phyloP scores from a whole-genome alignment of 2,113 vertebrate genomes.

The Chionis minor region DNA sequence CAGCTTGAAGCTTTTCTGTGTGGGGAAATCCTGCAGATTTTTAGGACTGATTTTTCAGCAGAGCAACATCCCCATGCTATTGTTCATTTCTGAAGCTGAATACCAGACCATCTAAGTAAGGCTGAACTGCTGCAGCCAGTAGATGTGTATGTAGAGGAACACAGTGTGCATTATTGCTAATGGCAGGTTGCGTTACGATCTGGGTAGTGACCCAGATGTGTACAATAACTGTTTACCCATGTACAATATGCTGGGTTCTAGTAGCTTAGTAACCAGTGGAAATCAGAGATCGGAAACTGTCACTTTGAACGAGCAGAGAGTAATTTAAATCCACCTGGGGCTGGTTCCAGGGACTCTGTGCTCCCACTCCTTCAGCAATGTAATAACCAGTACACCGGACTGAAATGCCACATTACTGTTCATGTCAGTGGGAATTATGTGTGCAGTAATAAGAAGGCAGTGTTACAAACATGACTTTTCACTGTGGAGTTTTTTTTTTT shows the following conservation, averaged over 20 bases:
- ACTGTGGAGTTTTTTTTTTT: not conserved
- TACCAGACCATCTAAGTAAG: not conserved
- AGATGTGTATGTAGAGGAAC: not conserved
- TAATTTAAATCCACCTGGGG: slow-evolving; percentile 16
- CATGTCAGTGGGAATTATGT: not conserved
- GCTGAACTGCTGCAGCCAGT: not conserved
- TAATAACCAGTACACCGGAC: not conserved
- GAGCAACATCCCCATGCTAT: not conserved
- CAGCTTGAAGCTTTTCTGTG: not conserved
- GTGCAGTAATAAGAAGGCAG: not conserved
- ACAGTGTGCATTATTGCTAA: not conserved
- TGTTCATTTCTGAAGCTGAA: not conserved
- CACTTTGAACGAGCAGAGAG: slow-evolving; percentile 15
- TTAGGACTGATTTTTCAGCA: not conserved
- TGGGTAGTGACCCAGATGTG: slow-evolving; percentile 5
- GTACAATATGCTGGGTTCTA: not conserved
- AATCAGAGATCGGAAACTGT: slow-evolving; percentile 22
- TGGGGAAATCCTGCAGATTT: not conserved
- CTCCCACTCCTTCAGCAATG: not conserved
- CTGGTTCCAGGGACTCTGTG: not conserved
- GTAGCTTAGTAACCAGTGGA: not conserved
- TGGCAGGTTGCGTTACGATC: not conserved
- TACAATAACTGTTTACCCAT: not conserved
- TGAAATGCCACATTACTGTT: not conserved
- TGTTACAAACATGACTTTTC: not conserved